phyloP scores from a whole-genome alignment of 1,140 invertebrate genomes.

The Aethina tumida region DNA sequence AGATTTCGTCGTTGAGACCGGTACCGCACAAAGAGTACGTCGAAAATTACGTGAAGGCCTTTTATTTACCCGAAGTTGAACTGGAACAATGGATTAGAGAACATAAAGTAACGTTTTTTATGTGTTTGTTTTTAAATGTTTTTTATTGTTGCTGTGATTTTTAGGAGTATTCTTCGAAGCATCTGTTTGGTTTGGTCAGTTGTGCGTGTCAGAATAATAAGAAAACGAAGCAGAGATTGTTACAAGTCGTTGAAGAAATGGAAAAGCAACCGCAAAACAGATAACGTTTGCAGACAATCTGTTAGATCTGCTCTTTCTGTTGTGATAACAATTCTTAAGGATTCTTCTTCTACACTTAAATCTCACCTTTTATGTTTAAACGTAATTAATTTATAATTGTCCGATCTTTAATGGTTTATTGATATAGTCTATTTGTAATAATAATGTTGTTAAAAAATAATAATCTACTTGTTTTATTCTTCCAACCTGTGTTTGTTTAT shows the following conservation, averaged over 20 bases:
- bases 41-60: constrained; percentile 92
- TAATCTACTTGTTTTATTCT: too few species aligned
- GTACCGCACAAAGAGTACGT: constrained; percentile 85
- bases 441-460: too few species aligned
- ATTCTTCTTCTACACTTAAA: too few species aligned
- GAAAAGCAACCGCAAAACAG: too few species aligned
- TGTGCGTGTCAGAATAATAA: constrained; percentile 84
- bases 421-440: too few species aligned
- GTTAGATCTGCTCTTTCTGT: too few species aligned
- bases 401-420: too few species aligned
- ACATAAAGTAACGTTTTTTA: constrained; percentile 51
- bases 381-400: too few species aligned
- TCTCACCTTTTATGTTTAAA: too few species aligned
- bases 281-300: too few species aligned
- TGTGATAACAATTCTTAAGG: too few species aligned
- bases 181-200: constrained; percentile 72
- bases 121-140: constrained; percentile 2
- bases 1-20: constrained; percentile 69
- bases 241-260: constrained; percentile 58
- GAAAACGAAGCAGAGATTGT: constrained; percentile 68
- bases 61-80: constrained; percentile 80
- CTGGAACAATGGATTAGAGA: constrained; percentile 83
- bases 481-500: too few species aligned
- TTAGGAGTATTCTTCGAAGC: constrained; percentile 80
- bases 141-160: constrained; percentile 15